These are phyloP conservation scores for Grammatotria lemairii DNA, from an alignment of 2,113 vertebrate genomes.

Conservation along the genomic window DNA sequence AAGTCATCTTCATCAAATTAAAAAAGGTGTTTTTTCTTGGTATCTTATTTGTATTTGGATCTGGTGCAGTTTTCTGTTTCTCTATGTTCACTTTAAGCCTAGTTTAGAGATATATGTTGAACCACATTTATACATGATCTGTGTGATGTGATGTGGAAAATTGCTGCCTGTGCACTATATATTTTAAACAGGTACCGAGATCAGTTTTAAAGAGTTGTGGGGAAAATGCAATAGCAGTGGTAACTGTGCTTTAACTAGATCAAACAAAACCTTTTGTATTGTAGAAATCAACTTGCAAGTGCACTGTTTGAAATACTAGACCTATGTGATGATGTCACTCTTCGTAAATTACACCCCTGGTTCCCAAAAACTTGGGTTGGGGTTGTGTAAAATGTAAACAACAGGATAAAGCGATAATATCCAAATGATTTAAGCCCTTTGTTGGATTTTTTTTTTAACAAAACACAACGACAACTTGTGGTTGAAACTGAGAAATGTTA, in stretches of 20 bases:
- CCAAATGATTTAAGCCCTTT: not conserved
- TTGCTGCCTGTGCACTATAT: not conserved
- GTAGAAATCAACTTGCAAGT: not conserved
- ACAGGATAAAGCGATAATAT: not conserved
- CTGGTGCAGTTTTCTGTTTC: not conserved
- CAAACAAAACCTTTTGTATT: not conserved
- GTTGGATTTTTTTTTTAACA: not conserved
- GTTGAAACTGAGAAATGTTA: not conserved
- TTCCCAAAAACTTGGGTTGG: not conserved
- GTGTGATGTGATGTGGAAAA: not conserved
- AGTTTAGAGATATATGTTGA: not conserved
- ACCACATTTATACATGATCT: not conserved
- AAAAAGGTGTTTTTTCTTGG: not conserved
- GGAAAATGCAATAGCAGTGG: not conserved
- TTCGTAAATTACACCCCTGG: not conserved
- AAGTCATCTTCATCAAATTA: not conserved
- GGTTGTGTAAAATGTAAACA: not conserved
- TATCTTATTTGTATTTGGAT: not conserved
- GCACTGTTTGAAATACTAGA: not conserved
- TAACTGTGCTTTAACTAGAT: not conserved
- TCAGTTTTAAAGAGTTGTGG: not conserved
- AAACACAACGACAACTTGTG: not conserved
- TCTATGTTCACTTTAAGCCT: not conserved
- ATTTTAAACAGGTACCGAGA: not conserved
- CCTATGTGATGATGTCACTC: not conserved